Evolutionary conservation across 1,140 invertebrate genomes (phyloP).

Genomic region (Heliothis subflexa): DNA sequence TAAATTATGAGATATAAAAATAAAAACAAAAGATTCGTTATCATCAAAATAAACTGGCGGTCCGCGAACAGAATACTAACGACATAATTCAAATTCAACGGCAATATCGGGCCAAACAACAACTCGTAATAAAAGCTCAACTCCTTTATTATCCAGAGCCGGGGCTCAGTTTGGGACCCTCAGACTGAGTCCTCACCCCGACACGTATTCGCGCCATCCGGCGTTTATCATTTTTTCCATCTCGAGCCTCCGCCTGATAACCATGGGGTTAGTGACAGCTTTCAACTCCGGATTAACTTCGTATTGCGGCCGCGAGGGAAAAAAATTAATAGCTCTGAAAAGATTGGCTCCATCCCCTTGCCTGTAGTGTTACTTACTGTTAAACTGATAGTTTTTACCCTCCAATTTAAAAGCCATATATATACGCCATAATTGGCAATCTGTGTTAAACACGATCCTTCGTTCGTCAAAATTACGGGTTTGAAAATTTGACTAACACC

Average conservation of each 20-base stretch:
- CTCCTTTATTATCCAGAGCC: slow-evolving; percentile 39
- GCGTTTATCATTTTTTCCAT: slow-evolving; percentile 48
- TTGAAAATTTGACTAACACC: slow-evolving; percentile 11
- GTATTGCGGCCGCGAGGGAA: slow-evolving; percentile 59
- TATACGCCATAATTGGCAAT: slow-evolving; percentile 36
- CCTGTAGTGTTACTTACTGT: slow-evolving; percentile 45
- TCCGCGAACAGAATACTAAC: slow-evolving; percentile 38
- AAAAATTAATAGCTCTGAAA: slow-evolving; percentile 72
- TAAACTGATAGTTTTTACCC: slow-evolving; percentile 8
- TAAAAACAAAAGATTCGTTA: slow-evolving; percentile 41
- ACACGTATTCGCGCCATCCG: slow-evolving; percentile 41
- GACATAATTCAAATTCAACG: slow-evolving; percentile 48
- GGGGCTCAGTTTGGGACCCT: slow-evolving; percentile 1
- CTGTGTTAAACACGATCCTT: not conserved
- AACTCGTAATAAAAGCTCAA: slow-evolving; percentile 48
- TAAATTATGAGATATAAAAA: slow-evolving; percentile 40
- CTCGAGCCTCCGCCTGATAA: slow-evolving; percentile 51
- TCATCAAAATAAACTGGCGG: slow-evolving; percentile 39
- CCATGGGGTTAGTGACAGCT: slow-evolving; percentile 69
- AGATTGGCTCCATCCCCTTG: slow-evolving; percentile 50
- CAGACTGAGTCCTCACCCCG: slow-evolving; percentile 27
- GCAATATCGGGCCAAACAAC: slow-evolving; percentile 45
- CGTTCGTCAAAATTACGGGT: slow-evolving; percentile 22
- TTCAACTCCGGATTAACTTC: slow-evolving; percentile 71
- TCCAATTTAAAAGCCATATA: slow-evolving; percentile 44